Evolutionary conservation across 2,888 invertebrate genomes (phyloP), one percentile per base, ranked within the genome.

Genomic region (Brachyptera putata): DNA sequence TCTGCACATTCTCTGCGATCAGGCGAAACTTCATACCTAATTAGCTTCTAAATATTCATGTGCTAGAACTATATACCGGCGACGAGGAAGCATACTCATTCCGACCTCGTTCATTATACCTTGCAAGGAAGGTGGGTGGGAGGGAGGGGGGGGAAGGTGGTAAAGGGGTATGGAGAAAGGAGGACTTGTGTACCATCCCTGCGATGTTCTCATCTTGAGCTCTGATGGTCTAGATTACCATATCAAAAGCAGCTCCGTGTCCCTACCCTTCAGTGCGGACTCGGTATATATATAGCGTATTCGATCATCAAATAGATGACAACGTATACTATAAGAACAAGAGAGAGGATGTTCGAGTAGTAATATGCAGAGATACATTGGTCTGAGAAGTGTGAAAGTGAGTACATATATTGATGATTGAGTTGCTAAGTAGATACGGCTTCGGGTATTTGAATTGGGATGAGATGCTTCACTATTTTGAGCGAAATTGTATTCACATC

Each of bases 321-420:
- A 74, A 72, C 71, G 69, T 30, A 30, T n/a, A n/a, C n/a, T n/a
- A n/a, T 11, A 30, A 11, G 30, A 30, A 71, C 69, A 58, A 75
- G 74, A 74, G 75, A 75, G 74, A 69, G 70, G 68, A 63, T 64
- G 69, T 69, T 69, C 73, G 73, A 72, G 73, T 69, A 30, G 30
- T n/a, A n/a, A n/a, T n/a, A n/a, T n/a, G n/a, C n/a, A n/a, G n/a
- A n/a, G n/a, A 68, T 67, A 67, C 68, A 66, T 66, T 68, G 68
- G 70, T 70, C 71, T 72, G 73, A 70, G 39, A 39, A 7, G 30
- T 30, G 30, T 30, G 7, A 30, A n/a, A n/a, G n/a, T n/a, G n/a
- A n/a, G n/a, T n/a, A n/a, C n/a, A n/a, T n/a, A n/a, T n/a, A n/a
- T n/a, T n/a, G n/a, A n/a, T n/a, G n/a, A n/a, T n/a, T n/a, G n/a